Conservation (phyloP, 1,140 invertebrate genomes). For the Drosophila teissieri region DNA sequence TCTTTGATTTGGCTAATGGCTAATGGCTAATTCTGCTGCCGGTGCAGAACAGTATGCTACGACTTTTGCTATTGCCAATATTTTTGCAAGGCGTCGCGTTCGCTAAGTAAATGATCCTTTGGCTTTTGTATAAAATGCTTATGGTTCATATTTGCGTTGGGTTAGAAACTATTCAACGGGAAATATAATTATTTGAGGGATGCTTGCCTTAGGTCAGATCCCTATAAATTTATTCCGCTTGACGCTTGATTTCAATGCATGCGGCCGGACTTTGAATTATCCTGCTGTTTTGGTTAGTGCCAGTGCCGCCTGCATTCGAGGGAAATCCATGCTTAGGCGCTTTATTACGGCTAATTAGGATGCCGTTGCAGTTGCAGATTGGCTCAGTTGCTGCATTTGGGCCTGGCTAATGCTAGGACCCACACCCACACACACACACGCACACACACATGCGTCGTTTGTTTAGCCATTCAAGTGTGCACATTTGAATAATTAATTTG, state of each 20-base stretch:
- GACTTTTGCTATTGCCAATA: slow-evolving; percentile 16
- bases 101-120: background rate
- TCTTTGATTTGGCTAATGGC: slow-evolving; percentile 66
- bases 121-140: no score
- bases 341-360: slow-evolving; percentile 78
- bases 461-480: slow-evolving; percentile 77
- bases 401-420: slow-evolving; percentile 21
- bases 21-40: slow-evolving; percentile 39
- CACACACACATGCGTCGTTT: slow-evolving; percentile 25
- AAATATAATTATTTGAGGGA: no score
- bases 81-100: background rate
- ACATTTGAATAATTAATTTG: slow-evolving; percentile 84
- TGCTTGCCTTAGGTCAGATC: background rate
- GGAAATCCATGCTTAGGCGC: slow-evolving; percentile 65
- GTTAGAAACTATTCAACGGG: no score
- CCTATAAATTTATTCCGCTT: slow-evolving; percentile 19
- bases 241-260: slow-evolving; percentile 41
- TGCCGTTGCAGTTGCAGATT: slow-evolving; percentile 20
- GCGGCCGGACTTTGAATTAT: slow-evolving; percentile 41
- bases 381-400: slow-evolving; percentile 7
- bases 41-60: slow-evolving; percentile 32
- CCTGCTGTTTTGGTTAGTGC: slow-evolving; percentile 54
- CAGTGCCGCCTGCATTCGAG: slow-evolving; percentile 18
- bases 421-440: slow-evolving; percentile 9
- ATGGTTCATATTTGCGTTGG: no score